phyloP scores from a whole-genome alignment of 2,113 vertebrate genomes.

The Gallinago media region DNA sequence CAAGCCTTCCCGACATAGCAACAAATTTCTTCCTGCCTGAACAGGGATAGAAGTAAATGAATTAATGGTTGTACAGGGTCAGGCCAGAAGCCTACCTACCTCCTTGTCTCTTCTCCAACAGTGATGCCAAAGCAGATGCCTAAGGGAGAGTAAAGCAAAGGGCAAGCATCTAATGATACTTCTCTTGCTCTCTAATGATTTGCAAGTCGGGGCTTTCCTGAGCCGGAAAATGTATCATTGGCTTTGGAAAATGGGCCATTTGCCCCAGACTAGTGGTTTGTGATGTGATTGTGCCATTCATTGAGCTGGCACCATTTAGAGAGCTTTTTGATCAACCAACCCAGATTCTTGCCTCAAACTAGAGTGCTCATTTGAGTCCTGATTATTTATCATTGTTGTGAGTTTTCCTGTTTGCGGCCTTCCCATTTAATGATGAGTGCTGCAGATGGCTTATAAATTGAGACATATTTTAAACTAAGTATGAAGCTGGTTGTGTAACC shows the following conservation, averaged over 20 bases:
- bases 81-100: not conserved
- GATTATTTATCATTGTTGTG: slow-evolving; percentile 42
- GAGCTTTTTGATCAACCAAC: slow-evolving; percentile 24
- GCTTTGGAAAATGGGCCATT: slow-evolving; percentile 20
- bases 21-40: not conserved
- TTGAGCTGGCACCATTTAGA: slow-evolving; percentile 22
- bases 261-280: slow-evolving; percentile 41
- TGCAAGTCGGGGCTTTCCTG: slow-evolving; percentile 25
- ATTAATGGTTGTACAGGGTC: not conserved
- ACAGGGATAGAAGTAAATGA: not conserved
- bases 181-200: not conserved
- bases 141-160: not conserved
- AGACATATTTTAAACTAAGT: slow-evolving; percentile 64
- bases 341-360: slow-evolving; percentile 38
- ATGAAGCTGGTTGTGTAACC: slow-evolving; percentile 60
- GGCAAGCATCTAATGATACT: not conserved
- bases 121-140: not conserved
- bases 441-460: slow-evolving; percentile 64
- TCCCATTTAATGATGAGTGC: slow-evolving; percentile 41
- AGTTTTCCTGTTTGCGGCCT: slow-evolving; percentile 59
- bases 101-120: not conserved
- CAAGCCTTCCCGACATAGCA: not conserved
- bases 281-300: slow-evolving; percentile 45
- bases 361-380: slow-evolving; percentile 26
- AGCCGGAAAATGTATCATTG: not conserved